phyloP scores from a whole-genome alignment of 2,113 vertebrate genomes.

The Chaenocephalus aceratus region DNA sequence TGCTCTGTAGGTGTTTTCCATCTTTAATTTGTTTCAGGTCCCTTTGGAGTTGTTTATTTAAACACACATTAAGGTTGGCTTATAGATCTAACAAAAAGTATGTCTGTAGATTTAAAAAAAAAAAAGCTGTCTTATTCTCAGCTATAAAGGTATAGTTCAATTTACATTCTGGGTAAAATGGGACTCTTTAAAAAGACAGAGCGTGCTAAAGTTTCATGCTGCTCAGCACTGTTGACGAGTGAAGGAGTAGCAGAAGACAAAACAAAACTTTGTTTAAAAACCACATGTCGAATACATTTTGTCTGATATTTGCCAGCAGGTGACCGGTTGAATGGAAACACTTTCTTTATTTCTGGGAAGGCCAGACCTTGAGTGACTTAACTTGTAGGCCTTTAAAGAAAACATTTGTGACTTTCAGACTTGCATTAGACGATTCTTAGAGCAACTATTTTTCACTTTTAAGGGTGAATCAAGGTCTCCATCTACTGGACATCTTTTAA shows the following conservation, averaged over 20 bases:
- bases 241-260: neutral
- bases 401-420: neutral
- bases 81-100: neutral
- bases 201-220: neutral
- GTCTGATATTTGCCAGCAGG: neutral
- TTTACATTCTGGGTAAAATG: neutral
- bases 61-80: neutral
- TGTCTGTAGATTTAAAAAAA: neutral
- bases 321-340: neutral
- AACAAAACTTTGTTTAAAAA: neutral
- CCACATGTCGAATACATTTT: neutral
- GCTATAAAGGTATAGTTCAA: too few relatives aligned
- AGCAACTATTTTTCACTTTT: neutral
- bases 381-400: neutral
- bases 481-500: conserved; percentile 64
- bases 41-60: neutral
- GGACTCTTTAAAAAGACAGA: neutral
- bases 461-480: conserved; percentile 52
- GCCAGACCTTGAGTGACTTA: neutral
- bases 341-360: neutral
- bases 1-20: conserved; percentile 6
- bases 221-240: neutral
- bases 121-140: too few relatives aligned
- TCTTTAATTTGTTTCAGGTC: conserved; percentile 13
- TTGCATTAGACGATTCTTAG: neutral